Evolutionary conservation across 2,797 vertebrate species (phyloP).

Genomic region (Chiloscyllium punctatum): DNA sequence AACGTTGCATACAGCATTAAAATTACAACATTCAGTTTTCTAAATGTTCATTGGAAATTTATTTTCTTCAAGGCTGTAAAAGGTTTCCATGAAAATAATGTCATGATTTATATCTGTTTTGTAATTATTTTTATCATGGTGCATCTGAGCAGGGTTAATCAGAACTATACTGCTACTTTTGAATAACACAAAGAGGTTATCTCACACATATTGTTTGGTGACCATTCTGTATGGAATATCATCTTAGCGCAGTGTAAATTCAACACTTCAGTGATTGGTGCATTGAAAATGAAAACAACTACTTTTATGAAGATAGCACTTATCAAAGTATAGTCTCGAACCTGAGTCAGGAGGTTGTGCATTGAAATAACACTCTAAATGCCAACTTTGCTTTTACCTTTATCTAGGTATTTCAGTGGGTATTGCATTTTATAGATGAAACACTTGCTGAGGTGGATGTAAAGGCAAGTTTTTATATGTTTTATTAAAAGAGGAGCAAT

Average conservation of each 20-base stretch:
- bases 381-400: too few relatives aligned
- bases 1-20: background rate
- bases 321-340: background rate
- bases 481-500: background rate
- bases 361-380: background rate
- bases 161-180: background rate
- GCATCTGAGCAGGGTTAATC: background rate
- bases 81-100: background rate
- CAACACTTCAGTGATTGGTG: too few relatives aligned
- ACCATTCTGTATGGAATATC: background rate
- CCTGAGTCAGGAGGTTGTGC: background rate
- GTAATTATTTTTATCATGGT: too few relatives aligned
- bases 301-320: background rate
- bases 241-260: background rate
- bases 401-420: conserved; percentile 2
- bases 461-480: background rate
- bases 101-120: background rate
- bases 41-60: background rate
- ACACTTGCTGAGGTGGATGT: background rate
- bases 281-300: too few relatives aligned
- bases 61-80: background rate
- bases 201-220: background rate
- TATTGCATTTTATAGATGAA: background rate
- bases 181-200: background rate
- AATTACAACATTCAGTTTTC: conserved; percentile 3